Evolutionary conservation across 2,888 invertebrate species (phyloP).

Genomic region (Campaea margaritaria): DNA sequence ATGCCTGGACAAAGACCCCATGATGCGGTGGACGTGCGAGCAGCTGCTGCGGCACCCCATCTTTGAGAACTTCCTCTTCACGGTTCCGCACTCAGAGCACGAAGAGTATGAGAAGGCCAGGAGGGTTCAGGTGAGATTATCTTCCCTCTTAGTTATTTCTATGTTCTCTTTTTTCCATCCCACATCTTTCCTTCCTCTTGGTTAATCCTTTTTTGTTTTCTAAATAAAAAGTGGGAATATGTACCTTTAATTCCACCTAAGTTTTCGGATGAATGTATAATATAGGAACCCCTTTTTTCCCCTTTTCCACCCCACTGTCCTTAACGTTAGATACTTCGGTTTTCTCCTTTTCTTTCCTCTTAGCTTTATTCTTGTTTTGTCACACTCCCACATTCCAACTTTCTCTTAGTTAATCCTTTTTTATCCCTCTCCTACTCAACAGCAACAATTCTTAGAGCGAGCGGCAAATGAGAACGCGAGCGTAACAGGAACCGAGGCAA

Average conservation of each 20-base stretch:
- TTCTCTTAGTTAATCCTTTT: neutral
- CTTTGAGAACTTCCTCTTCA: constrained; percentile 95
- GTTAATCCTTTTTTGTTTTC: no score
- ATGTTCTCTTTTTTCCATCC: no score
- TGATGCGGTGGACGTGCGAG: constrained; percentile 95
- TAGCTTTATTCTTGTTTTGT: no score
- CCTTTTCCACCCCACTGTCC: no score
- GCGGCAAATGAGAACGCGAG: constrained; percentile 3
- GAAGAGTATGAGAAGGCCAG: constrained; percentile 83
- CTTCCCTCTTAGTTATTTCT: no score
- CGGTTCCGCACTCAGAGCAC: constrained; percentile 89
- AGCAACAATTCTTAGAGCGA: constrained; percentile 28
- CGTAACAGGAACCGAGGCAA: constrained; percentile 25
- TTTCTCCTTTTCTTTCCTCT: no score
- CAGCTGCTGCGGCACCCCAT: constrained; percentile 95
- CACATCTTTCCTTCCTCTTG: no score
- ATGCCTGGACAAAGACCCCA: constrained; percentile 98
- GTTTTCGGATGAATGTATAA: no score
- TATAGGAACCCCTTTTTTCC: no score
- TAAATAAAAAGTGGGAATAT: no score
- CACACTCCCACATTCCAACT: neutral
- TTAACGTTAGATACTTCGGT: no score
- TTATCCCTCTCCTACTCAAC: constrained; percentile 19
- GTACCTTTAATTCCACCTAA: no score
- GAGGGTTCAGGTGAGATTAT: constrained; percentile 64